phyloP scores from a whole-genome alignment of 2,797 vertebrate genomes.

The Danio choprae region DNA sequence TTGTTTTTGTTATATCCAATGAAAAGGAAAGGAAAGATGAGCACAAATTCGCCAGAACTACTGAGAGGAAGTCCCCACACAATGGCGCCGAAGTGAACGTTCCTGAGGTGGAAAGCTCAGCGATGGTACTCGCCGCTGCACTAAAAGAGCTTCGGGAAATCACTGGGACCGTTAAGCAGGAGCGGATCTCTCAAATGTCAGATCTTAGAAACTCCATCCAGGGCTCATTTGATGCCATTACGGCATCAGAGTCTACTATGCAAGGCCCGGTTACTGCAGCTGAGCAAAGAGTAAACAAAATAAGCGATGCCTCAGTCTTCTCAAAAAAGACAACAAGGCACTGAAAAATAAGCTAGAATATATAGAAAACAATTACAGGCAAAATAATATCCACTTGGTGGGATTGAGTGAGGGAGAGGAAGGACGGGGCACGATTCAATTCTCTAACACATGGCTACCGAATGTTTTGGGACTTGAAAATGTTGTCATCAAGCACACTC shows the following conservation, averaged over 20 bases:
- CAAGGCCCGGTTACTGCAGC: not conserved
- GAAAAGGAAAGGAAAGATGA: too few relatives aligned
- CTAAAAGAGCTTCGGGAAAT: not conserved
- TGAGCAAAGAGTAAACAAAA: constrained; percentile 13
- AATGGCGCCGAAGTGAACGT: not conserved
- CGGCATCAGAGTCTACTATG: not conserved
- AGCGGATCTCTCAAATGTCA: constrained; percentile 5
- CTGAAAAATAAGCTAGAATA: not conserved
- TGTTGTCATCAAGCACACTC: not conserved
- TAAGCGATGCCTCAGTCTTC: not conserved
- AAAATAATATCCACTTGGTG: not conserved
- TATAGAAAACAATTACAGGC: not conserved
- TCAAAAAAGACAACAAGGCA: not conserved
- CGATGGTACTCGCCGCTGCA: not conserved
- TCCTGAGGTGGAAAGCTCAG: not conserved
- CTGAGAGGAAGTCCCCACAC: not conserved
- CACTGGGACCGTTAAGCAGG: not conserved
- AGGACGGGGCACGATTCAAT: not conserved
- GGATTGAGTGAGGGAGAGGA: not conserved
- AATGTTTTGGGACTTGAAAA: not conserved
- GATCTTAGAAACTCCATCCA: not conserved
- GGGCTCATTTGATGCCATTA: not conserved
- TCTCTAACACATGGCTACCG: not conserved
- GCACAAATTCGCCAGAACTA: not conserved
- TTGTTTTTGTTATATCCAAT: too few relatives aligned